These are phyloP conservation scores for Phrixothrix hirtus DNA, from an alignment of 2,888 invertebrate genomes.

Conservation along the genomic window DNA sequence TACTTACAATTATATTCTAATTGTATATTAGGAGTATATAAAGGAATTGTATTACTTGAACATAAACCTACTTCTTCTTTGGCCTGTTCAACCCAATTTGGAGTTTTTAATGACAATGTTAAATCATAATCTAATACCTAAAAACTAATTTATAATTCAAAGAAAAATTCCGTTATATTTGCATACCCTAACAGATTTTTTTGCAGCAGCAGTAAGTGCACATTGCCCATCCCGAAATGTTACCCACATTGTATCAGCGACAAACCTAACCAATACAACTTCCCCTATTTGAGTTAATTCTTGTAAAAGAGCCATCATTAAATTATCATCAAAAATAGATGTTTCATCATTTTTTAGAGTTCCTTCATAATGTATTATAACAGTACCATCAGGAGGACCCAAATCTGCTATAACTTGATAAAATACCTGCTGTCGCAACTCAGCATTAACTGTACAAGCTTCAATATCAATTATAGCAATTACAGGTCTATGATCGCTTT, in stretches of 20 bases:
- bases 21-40: constrained; percentile 57
- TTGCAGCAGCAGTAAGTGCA: constrained; percentile 73
- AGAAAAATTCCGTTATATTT: no score
- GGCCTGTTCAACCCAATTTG: constrained; percentile 82
- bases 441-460: constrained; percentile 77
- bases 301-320: constrained; percentile 78
- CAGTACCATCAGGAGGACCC: constrained; percentile 94
- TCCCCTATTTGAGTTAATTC: constrained; percentile 85
- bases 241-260: constrained; percentile 87
- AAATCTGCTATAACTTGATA: constrained; percentile 78
- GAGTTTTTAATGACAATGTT: constrained; percentile 76
- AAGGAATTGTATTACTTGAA: constrained; percentile 80
- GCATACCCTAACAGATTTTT: constrained; percentile 37
- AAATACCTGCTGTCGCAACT: constrained; percentile 78
- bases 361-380: constrained; percentile 67
- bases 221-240: constrained; percentile 90
- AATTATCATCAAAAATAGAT: constrained; percentile 76
- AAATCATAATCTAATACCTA: constrained; percentile 69
- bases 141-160: no score
- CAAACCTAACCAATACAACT: constrained; percentile 88
- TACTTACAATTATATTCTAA: constrained; percentile 55
- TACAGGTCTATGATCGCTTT: constrained; percentile 97
- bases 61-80: constrained; percentile 83
- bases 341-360: constrained; percentile 56
- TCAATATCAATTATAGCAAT: constrained; percentile 89